Percentiles rank a stretch among this genome's conserved stretches.
Evolutionary conservation across 2,113 vertebrate genomes (phyloP).

Genomic region (Gymnogyps californianus): DNA sequence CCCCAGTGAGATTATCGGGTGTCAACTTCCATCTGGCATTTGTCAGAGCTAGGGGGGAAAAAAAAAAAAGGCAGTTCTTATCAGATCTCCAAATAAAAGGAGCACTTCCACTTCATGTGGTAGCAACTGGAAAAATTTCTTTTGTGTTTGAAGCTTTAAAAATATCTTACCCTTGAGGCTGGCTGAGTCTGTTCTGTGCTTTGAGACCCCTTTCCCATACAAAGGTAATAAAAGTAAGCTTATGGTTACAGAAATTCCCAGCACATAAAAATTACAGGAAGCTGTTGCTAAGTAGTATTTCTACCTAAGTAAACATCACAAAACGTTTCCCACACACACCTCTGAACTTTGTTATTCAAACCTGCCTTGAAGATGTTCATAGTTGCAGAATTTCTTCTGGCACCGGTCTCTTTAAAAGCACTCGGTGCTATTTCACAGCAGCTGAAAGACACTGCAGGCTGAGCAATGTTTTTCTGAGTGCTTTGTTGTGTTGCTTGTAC

Average conservation of each 20-base stretch:
- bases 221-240: slow-evolving; percentile 23
- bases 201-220: slow-evolving; percentile 40
- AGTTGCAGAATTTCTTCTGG: not conserved
- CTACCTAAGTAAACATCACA: slow-evolving; percentile 65
- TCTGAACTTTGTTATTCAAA: slow-evolving; percentile 45
- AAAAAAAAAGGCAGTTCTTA: slow-evolving; percentile 9
- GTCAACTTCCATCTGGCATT: slow-evolving; percentile 58
- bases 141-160: slow-evolving; percentile 54
- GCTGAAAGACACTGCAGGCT: not conserved
- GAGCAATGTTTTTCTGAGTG: not conserved
- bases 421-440: not conserved
- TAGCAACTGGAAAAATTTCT: slow-evolving; percentile 45
- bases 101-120: slow-evolving; percentile 26
- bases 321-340: slow-evolving; percentile 59
- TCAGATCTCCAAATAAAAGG: slow-evolving; percentile 28
- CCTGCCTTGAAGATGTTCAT: not conserved
- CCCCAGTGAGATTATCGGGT: slow-evolving; percentile 15
- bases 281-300: slow-evolving; percentile 67
- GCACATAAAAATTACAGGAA: slow-evolving; percentile 64
- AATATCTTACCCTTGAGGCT: slow-evolving; percentile 53
- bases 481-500: not conserved
- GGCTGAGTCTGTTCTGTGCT: not conserved
- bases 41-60: not conserved
- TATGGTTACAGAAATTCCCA: slow-evolving; percentile 56
- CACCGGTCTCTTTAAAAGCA: not conserved